Conservation (phyloP, 1,140 invertebrate genomes). For the Centruroides vittatus region DNA sequence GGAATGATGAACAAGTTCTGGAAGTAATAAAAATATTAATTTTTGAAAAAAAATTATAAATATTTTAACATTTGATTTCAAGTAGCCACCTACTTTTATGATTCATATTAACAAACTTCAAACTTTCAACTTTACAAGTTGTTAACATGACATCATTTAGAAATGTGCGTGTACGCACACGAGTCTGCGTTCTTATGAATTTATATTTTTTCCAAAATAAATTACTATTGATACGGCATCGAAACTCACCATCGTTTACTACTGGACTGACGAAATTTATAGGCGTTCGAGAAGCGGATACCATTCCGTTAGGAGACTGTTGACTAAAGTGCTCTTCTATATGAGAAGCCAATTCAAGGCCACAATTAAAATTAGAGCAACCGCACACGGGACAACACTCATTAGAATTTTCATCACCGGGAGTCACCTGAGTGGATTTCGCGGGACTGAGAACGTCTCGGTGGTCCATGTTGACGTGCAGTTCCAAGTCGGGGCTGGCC, state of each 20-base stretch:
- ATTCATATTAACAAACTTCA: too few relatives aligned
- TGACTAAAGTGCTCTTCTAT: constrained; percentile 52
- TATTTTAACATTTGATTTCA: too few relatives aligned
- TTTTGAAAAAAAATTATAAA: too few relatives aligned
- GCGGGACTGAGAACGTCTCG: constrained; percentile 49
- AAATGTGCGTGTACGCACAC: too few relatives aligned
- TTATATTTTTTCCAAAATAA: too few relatives aligned
- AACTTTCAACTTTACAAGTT: too few relatives aligned
- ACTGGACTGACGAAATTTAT: constrained; percentile 7
- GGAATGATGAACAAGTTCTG: too few relatives aligned
- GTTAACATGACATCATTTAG: too few relatives aligned
- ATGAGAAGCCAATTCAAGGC: constrained; percentile 42
- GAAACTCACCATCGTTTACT: constrained; percentile 5
- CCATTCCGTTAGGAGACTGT: constrained; percentile 21
- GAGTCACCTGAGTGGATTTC: constrained; percentile 14
- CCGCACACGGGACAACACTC: constrained; percentile 39
- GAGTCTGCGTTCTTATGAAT: too few relatives aligned
- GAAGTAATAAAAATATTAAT: too few relatives aligned
- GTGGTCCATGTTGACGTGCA: constrained; percentile 74
- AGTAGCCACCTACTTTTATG: too few relatives aligned
- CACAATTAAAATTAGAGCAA: constrained; percentile 34
- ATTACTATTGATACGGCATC: too few relatives aligned
- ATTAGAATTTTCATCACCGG: constrained; percentile 22
- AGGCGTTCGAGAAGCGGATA: constrained; percentile 9
- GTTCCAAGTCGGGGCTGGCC: constrained; percentile 56